Percentiles rank a stretch among this genome's conserved stretches.
phyloP scores from a whole-genome alignment of 2,113 vertebrate species.

The Rhizomys pruinosus region DNA sequence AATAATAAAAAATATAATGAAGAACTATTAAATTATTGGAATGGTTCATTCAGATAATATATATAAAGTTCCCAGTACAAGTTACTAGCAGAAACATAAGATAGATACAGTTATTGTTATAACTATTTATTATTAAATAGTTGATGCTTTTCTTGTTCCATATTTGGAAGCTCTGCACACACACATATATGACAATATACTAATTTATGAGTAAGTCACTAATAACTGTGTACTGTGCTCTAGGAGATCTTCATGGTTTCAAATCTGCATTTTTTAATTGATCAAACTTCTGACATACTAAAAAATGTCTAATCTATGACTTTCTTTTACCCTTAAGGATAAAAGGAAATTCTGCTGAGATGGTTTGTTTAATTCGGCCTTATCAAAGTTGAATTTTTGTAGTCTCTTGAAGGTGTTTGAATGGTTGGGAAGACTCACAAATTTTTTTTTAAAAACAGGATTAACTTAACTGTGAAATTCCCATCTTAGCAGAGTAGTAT shows the following conservation, averaged over 20 bases:
- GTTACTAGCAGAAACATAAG: neutral
- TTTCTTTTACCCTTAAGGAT: conserved; percentile 34
- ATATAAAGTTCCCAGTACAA: neutral
- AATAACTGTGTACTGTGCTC: neutral
- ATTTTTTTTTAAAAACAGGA: neutral
- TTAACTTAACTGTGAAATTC: neutral
- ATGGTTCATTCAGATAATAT: conserved; percentile 23
- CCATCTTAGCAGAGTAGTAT: neutral
- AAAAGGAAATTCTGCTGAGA: neutral
- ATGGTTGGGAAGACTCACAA: neutral
- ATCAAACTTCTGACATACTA: conserved; percentile 18
- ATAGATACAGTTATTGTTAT: neutral
- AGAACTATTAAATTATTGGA: neutral
- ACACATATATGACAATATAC: too few species aligned
- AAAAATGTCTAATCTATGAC: neutral
- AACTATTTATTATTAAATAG: neutral
- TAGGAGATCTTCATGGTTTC: neutral
- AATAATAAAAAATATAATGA: too few species aligned
- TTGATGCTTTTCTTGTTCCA: neutral
- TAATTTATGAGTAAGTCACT: conserved; percentile 21
- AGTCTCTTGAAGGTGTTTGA: neutral
- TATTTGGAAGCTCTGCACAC: conserved; percentile 49
- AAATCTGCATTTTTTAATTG: conserved; percentile 46
- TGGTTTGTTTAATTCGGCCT: neutral
- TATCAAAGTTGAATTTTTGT: conserved; percentile 34